phyloP scores from a whole-genome alignment of 2,797 vertebrate species.

The Pseudopleuronectes americanus region DNA sequence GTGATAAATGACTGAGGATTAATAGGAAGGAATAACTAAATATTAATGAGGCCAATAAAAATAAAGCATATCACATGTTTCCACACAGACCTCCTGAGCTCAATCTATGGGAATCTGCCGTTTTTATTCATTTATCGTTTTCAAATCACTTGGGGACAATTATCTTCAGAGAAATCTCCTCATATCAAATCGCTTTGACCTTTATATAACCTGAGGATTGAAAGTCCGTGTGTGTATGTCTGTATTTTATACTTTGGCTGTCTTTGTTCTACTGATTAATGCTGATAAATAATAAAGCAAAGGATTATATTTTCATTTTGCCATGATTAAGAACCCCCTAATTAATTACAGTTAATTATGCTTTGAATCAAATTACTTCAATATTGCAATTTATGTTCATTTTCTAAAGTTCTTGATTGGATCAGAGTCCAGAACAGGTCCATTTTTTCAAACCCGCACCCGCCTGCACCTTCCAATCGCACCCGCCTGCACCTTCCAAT shows the following conservation, averaged over 20 bases:
- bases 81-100: slow-evolving; percentile 28
- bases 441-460: too few species aligned
- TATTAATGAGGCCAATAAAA: slow-evolving; percentile 57
- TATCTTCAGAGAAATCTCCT: slow-evolving; percentile 22
- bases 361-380: background rate
- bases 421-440: too few species aligned
- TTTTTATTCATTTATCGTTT: slow-evolving; percentile 31
- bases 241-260: background rate
- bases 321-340: background rate
- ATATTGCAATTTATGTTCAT: background rate
- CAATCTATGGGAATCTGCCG: slow-evolving; percentile 25
- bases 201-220: slow-evolving; percentile 11
- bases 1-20: slow-evolving; percentile 62
- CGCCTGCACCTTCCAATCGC: too few species aligned
- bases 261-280: slow-evolving; percentile 5
- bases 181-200: slow-evolving; percentile 7
- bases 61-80: slow-evolving; percentile 48
- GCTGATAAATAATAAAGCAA: background rate
- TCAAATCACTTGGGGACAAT: slow-evolving; percentile 3
- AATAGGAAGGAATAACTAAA: slow-evolving; percentile 68
- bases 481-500: too few species aligned
- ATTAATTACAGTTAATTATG: background rate
- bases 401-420: background rate
- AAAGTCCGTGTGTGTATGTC: background rate
- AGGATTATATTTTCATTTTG: background rate